Base-by-base conservation (phyloP, 2,797 vertebrate genomes). In the Prunella strophiata region DNA sequence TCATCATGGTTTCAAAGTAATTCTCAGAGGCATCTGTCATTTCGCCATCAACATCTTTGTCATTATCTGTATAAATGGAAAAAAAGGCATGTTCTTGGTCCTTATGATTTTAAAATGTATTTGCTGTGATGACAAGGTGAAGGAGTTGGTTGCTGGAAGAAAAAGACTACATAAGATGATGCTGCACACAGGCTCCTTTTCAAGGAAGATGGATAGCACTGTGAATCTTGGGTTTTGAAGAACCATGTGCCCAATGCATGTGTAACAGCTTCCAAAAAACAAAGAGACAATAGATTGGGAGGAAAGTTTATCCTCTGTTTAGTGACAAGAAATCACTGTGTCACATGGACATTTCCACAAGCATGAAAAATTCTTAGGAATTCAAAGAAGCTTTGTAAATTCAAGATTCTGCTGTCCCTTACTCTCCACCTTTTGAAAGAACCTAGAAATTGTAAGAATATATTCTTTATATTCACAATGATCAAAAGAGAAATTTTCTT, bases 31-130 rank as follows among this genome's bases (percentile, higher is more conserved):
- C 14, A 34, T 85, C 48, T 67, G 75, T 63, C 16, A 40, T 36
- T 86, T 96, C 93, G 61, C 17, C 34, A 57, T 85, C 76, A 68
- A 88, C 7, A 32, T n/a, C 48, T 91, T 84, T 94, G 62, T 79
- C 26, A 22, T 57, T 62, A 67, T 45, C 95, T 97, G 68, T 34
- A 85, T 30, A 59, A 47, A 22, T 40, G 5, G 22, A 6, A 23
- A 50, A 77, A 38, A 68, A 55, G 30, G 7, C 26, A 76, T 11
- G 16, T 76, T 65, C 57, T 5, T 23, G 11, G 66, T 43, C 26
- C 27, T 73, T 52, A 29, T 7, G 13, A 55, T 40, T 75, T 92
- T 62, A 42, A 85, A 75, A 59, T 20, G 0, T 36, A 26, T 30
- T 48, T 93, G n/a, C 16, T 78, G 58, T 26, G 22, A 63, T 4